Base-by-base conservation (phyloP, 1,140 invertebrate species). In the Lethrus apterus region DNA sequence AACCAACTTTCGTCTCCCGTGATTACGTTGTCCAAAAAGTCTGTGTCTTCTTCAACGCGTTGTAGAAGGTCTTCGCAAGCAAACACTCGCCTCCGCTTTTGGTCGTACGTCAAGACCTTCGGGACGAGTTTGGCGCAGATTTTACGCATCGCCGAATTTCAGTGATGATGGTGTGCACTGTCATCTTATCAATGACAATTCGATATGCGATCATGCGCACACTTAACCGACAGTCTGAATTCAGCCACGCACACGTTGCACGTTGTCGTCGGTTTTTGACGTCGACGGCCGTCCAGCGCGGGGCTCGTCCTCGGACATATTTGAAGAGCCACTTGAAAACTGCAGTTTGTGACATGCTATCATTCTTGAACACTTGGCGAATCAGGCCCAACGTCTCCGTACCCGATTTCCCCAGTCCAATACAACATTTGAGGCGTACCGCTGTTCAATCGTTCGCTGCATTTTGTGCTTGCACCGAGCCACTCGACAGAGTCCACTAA, bases 11-110 rank as follows among this genome's bases (percentile, higher is more conserved):
- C 24, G 24, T 26, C 24, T 26, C 7, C 7, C 14, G 32, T 34
- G 32, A 34, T 34, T 34, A 34, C 32, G 32, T 34, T 34, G 9
- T 34, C 7, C 32, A 34, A 34, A 8, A 34, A n/a, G 32, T 15
- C 32, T 9, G 9, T 7, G 14, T 34, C 7, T 34, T 34, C 32
- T 34, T 34, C 32, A 34, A 34, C 13, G 32, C 32, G 32, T 7
- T 26, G 24, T n/a, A 26, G 24, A 26, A 26, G n/a, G 24, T 26
- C n/a, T 26, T 34, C 32, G 14, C 32, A 34, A 34, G 32, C 32
- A 34, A 13, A 34, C 32, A 34, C 32, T 34, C 14, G 32, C 32
- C 7, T 34, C 13, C 13, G 32, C 32, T 34, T 34, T 34, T 34
- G 32, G 32, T 34, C 32, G 5, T 26, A 26, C 24, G n/a, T 26